Percentiles rank a stretch among this genome's conserved stretches.
Evolutionary conservation across 2,113 vertebrate species (phyloP).

Genomic region (Vulpes vulpes): DNA sequence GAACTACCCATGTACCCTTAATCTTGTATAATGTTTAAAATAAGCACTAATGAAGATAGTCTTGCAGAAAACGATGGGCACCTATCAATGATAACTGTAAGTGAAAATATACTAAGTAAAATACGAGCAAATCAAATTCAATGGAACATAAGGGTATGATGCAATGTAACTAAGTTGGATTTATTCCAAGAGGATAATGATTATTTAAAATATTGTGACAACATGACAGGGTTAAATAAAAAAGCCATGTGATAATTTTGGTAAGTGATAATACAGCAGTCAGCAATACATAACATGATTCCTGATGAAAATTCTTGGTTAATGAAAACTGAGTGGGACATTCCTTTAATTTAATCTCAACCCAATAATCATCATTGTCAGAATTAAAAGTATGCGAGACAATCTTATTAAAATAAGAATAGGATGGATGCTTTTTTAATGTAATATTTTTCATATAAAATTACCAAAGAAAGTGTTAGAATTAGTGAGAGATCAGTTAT

Average conservation of each 20-base stretch:
- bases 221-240: neutral
- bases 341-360: neutral
- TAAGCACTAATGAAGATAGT: neutral
- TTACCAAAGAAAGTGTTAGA: neutral
- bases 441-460: neutral
- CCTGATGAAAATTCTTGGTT: neutral
- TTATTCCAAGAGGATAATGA: neutral
- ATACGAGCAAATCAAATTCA: neutral
- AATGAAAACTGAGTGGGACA: neutral
- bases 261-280: neutral
- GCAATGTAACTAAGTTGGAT: neutral
- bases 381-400: neutral
- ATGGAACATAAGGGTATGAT: neutral
- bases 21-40: neutral
- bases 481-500: neutral
- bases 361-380: neutral
- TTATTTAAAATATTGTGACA: neutral
- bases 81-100: neutral
- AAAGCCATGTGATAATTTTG: neutral
- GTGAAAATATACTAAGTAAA: neutral
- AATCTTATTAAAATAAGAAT: neutral
- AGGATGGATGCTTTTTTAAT: neutral
- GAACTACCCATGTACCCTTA: neutral
- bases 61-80: neutral
- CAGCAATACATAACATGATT: neutral